Percentiles rank a stretch among this genome's conserved stretches.
Evolutionary conservation across 2,113 vertebrate genomes (phyloP).

Genomic region (Oreochromis spilurus): DNA sequence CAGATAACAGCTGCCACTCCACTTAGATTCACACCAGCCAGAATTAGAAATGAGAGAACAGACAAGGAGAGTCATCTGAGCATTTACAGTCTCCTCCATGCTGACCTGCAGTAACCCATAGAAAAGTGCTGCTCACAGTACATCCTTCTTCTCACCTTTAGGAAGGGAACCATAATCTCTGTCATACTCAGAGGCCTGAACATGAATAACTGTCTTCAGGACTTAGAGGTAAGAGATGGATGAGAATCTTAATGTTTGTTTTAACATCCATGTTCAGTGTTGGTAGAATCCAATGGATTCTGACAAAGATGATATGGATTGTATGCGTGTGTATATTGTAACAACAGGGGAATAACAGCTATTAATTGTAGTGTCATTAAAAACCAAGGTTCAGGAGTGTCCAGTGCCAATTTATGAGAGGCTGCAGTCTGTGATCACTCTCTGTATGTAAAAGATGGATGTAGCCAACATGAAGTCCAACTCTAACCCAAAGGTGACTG

Average conservation of each 20-base stretch:
- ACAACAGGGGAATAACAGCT: neutral
- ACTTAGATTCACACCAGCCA: neutral
- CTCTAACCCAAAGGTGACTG: neutral
- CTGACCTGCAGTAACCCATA: neutral
- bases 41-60: conserved; percentile 21
- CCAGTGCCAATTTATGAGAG: neutral
- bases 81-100: neutral
- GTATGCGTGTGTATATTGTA: neutral
- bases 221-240: neutral
- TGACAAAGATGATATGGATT: neutral
- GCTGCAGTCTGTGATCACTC: neutral
- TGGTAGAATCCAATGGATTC: neutral
- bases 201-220: neutral
- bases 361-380: neutral
- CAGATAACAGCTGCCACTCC: conserved; percentile 37
- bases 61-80: neutral
- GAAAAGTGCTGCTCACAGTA: neutral
- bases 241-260: neutral
- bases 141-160: neutral
- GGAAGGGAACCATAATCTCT: neutral
- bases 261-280: neutral
- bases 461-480: neutral
- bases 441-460: neutral
- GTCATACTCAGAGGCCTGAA: neutral
- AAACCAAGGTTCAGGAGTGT: neutral